Evolutionary conservation across 2,113 vertebrate genomes (phyloP).

Genomic region (Sebastes fasciatus): DNA sequence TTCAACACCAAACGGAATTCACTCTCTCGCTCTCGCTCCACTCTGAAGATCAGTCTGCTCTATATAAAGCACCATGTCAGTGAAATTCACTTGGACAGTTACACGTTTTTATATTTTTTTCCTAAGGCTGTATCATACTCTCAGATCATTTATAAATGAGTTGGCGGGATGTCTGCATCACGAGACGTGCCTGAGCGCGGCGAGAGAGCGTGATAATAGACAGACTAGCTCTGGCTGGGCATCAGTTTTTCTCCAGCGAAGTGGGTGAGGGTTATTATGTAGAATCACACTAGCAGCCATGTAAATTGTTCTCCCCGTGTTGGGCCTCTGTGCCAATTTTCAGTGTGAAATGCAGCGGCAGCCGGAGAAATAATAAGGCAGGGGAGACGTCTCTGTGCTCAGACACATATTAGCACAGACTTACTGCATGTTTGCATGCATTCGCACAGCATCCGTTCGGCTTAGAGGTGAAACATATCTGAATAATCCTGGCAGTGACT

Average conservation of each 20-base stretch:
- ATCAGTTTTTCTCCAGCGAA: slow-evolving; percentile 39
- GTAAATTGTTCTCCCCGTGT: slow-evolving; percentile 30
- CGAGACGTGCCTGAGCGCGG: slow-evolving; percentile 63
- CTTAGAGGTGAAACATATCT: slow-evolving; percentile 1
- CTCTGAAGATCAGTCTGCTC: slow-evolving; percentile 74
- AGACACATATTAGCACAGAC: neutral
- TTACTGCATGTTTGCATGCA: neutral
- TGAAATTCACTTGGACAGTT: slow-evolving; percentile 80
- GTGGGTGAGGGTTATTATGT: slow-evolving; percentile 54
- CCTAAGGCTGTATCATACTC: slow-evolving; percentile 78
- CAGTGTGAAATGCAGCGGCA: slow-evolving; percentile 29
- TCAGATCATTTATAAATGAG: slow-evolving; percentile 87
- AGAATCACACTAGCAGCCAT: slow-evolving; percentile 55
- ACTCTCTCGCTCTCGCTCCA: slow-evolving; percentile 38
- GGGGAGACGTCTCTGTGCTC: slow-evolving; percentile 13
- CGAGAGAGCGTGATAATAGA: slow-evolving; percentile 60
- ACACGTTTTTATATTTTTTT: slow-evolving; percentile 77
- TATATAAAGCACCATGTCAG: slow-evolving; percentile 76
- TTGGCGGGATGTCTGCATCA: slow-evolving; percentile 75
- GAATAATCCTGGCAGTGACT: slow-evolving; percentile 21
- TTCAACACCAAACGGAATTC: slow-evolving; percentile 70
- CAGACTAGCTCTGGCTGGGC: slow-evolving; percentile 37
- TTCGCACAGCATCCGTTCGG: neutral
- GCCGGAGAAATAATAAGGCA: slow-evolving; percentile 23
- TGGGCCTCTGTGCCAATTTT: slow-evolving; percentile 36